Percentiles rank a stretch among this genome's conserved stretches.
Evolutionary conservation across 1,140 invertebrate species (phyloP).

Genomic region (Zaprionus camerounensis): DNA sequence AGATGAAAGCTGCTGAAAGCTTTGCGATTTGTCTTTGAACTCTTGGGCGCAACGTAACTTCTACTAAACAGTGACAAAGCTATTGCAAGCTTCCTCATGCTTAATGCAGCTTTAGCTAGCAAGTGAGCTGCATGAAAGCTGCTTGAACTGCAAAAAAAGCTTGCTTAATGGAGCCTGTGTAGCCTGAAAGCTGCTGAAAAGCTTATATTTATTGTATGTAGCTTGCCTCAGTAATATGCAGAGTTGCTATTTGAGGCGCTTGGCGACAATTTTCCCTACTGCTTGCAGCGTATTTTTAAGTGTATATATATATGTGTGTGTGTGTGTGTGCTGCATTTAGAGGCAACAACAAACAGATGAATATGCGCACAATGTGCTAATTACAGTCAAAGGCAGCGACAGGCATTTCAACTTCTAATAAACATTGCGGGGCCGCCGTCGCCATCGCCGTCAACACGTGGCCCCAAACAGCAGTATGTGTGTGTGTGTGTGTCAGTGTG

Average conservation of each 20-base stretch:
- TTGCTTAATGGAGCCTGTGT: background rate
- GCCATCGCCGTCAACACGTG: slow-evolving; percentile 30
- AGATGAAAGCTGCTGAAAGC: background rate
- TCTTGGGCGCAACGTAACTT: too few relatives aligned
- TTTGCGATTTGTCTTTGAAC: background rate
- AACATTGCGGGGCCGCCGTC: slow-evolving; percentile 33
- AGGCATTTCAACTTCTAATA: slow-evolving; percentile 57
- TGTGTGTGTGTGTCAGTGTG: slow-evolving; percentile 12
- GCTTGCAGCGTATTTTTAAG: slow-evolving; percentile 8
- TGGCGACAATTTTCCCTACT: background rate
- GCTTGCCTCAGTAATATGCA: background rate
- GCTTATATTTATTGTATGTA: background rate
- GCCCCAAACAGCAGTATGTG: slow-evolving; percentile 24
- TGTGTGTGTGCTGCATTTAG: slow-evolving; percentile 27
- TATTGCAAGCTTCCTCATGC: background rate
- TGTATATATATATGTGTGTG: slow-evolving; percentile 10
- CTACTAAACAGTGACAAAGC: background rate
- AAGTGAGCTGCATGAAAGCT: background rate
- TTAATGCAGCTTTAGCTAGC: background rate
- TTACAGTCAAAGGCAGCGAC: slow-evolving; percentile 71
- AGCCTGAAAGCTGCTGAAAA: too few relatives aligned
- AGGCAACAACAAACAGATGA: slow-evolving; percentile 46
- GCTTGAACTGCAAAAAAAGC: background rate
- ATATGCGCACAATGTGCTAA: slow-evolving; percentile 69
- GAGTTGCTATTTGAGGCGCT: slow-evolving; percentile 1